Evolutionary conservation across 2,888 invertebrate genomes (phyloP).

Genomic region (Leucoma salicis): DNA sequence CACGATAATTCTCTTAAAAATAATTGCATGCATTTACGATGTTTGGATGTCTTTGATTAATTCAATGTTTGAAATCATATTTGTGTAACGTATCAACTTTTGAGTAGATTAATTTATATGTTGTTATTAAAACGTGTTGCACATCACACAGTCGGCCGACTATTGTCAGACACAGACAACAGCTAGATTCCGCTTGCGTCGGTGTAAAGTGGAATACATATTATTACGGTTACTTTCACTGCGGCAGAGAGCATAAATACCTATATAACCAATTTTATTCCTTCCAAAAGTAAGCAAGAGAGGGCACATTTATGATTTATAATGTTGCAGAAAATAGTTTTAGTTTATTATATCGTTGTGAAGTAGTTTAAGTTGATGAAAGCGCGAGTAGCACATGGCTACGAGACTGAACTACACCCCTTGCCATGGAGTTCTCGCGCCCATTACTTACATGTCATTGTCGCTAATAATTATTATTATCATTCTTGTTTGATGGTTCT

Average conservation of each 20-base stretch:
- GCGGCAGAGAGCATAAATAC: constrained; percentile 65
- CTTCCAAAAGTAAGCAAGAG: constrained; percentile 68
- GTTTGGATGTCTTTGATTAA: constrained; percentile 41
- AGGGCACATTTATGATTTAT: constrained; percentile 66
- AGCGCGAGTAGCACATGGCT: constrained; percentile 65
- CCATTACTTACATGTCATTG: constrained; percentile 66
- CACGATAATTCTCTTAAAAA: constrained; percentile 28
- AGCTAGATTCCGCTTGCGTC: constrained; percentile 51
- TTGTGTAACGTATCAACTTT: constrained; percentile 43
- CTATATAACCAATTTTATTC: constrained; percentile 75
- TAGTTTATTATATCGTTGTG: constrained; percentile 79
- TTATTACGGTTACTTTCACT: constrained; percentile 55
- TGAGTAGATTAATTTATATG: constrained; percentile 36
- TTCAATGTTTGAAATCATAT: constrained; percentile 44
- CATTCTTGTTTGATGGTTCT: constrained; percentile 73
- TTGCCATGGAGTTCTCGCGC: constrained; percentile 60
- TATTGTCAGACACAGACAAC: constrained; percentile 36
- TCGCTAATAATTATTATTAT: constrained; percentile 61
- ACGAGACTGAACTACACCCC: constrained; percentile 78
- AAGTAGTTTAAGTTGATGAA: constrained; percentile 73
- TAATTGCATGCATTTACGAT: constrained; percentile 38
- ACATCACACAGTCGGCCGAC: constrained; percentile 16
- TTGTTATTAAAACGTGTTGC: constrained; percentile 23
- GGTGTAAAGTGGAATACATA: constrained; percentile 49
- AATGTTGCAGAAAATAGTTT: constrained; percentile 75